phyloP scores from a whole-genome alignment of 2,113 vertebrate genomes.

The Myotis lucifugus region DNA sequence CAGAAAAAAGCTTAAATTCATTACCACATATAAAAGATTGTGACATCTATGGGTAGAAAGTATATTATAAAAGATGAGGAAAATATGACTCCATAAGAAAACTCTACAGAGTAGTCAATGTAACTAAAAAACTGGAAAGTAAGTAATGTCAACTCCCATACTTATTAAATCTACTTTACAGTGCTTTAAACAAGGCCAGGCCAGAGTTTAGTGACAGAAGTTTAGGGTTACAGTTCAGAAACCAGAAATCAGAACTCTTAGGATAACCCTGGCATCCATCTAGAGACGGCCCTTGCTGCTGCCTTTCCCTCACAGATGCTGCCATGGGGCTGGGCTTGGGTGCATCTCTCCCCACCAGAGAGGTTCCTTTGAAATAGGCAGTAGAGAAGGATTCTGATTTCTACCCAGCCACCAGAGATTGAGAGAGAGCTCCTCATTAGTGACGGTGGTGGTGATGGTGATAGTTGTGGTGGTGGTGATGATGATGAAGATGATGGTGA shows the following conservation, averaged over 20 bases:
- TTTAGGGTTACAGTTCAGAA: neutral
- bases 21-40: neutral
- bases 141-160: neutral
- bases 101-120: neutral
- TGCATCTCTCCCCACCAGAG: neutral
- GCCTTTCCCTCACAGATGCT: neutral
- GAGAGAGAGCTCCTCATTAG: neutral
- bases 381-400: neutral
- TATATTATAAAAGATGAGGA: neutral
- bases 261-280: neutral
- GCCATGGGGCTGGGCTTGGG: neutral
- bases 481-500: neutral
- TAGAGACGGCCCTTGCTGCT: neutral
- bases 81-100: neutral
- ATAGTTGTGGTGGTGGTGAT: neutral
- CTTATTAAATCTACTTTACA: neutral
- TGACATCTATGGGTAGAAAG: neutral
- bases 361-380: neutral
- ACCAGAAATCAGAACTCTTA: neutral
- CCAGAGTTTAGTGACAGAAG: neutral
- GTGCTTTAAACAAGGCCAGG: neutral
- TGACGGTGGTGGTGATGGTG: fast-evolving
- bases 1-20: slow-evolving; percentile 52
- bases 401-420: neutral
- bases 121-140: slow-evolving; percentile 1